Conservation (phyloP, 2,113 vertebrate genomes). For the Leucoraja erinaceus region DNA sequence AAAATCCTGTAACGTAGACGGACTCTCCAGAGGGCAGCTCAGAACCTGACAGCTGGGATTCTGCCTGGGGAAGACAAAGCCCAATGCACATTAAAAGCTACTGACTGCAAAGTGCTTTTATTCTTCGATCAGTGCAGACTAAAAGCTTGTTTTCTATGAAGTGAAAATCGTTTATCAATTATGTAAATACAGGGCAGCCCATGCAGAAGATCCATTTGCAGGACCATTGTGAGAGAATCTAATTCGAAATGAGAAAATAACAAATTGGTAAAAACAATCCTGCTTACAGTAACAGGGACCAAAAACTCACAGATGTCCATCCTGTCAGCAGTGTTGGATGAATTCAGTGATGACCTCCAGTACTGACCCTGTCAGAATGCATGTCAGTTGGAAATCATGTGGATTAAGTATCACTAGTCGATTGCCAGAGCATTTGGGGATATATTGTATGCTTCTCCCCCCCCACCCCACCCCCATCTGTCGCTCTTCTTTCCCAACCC, state of each 20-base stretch:
- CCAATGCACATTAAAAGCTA: background rate
- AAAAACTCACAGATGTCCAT: background rate
- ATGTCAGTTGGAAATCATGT: background rate
- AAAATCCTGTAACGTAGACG: conserved; percentile 34
- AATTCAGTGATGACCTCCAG: background rate
- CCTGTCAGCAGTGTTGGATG: background rate
- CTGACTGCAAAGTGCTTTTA: background rate
- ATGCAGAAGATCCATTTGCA: background rate
- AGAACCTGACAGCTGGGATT: conserved; percentile 42
- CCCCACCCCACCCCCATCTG: too few relatives aligned
- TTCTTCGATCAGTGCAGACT: background rate
- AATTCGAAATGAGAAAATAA: conserved; percentile 25
- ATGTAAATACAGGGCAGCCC: background rate
- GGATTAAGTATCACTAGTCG: background rate
- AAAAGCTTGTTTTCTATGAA: conserved; percentile 23
- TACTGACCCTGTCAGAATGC: background rate
- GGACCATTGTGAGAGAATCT: background rate
- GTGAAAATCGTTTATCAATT: background rate
- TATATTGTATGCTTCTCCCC: background rate
- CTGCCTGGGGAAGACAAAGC: conserved; percentile 40
- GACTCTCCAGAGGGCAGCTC: conserved; percentile 46
- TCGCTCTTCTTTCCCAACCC: too few relatives aligned
- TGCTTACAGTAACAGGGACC: background rate
- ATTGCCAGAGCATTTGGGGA: too few relatives aligned
- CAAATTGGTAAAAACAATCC: conserved; percentile 9